These are phyloP conservation scores for Corapipo altera DNA, from an alignment of 2,113 vertebrate genomes.

Conservation along the genomic window DNA sequence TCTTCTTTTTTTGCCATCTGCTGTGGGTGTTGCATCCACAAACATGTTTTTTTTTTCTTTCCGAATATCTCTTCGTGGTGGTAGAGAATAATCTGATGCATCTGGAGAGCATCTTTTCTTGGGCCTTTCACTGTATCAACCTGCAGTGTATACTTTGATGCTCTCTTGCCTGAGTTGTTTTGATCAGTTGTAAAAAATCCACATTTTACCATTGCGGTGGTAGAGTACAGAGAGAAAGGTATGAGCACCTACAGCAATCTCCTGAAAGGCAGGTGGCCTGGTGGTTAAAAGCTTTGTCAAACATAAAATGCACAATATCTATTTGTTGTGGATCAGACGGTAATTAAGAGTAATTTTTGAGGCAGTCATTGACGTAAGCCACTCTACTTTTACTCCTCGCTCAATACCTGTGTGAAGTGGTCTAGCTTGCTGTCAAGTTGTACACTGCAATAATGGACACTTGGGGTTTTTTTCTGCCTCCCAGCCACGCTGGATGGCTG, in stretches of 20 bases:
- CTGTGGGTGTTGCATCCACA: conserved; percentile 31
- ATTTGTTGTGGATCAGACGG: neutral
- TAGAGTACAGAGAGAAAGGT: neutral
- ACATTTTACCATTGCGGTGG: neutral
- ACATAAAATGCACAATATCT: neutral
- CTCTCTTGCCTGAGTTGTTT: neutral
- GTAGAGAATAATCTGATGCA: neutral
- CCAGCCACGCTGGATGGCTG: neutral
- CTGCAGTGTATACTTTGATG: neutral
- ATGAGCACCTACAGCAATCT: neutral
- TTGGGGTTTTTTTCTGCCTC: neutral
- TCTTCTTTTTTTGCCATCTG: conserved; percentile 55
- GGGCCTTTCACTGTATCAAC: neutral
- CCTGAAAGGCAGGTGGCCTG: neutral
- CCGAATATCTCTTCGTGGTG: neutral
- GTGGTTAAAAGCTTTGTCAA: neutral
- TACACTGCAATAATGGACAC: neutral
- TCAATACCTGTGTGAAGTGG: neutral
- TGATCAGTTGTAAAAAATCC: neutral
- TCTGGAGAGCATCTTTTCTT: conserved; percentile 30
- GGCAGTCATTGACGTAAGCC: neutral
- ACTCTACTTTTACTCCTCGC: neutral
- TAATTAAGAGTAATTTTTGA: conserved; percentile 9
- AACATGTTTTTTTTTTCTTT: neutral
- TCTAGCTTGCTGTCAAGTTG: neutral